Evolutionary conservation across 2,113 vertebrate genomes (phyloP).

Genomic region (Pandion haliaetus): DNA sequence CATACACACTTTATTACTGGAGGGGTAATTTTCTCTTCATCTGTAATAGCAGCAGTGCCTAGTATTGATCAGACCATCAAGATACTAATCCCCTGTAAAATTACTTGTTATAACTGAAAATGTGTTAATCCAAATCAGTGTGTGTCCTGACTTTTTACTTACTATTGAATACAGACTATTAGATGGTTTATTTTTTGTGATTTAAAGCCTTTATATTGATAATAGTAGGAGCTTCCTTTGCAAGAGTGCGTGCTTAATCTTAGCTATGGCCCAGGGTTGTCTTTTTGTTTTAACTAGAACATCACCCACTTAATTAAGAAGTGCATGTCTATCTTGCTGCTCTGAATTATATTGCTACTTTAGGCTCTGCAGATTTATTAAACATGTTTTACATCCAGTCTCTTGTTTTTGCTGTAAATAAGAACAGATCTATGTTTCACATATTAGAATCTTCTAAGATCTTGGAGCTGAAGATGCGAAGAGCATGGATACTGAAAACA

Average conservation of each 20-base stretch:
- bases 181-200: constrained; percentile 84
- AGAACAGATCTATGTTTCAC: constrained; percentile 60
- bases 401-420: constrained; percentile 81
- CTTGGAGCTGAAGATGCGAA: constrained; percentile 1
- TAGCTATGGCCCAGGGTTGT: constrained; percentile 68
- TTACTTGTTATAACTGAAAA: constrained; percentile 91
- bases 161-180: constrained; percentile 77
- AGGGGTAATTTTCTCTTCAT: constrained; percentile 96
- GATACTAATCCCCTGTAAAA: constrained; percentile 96
- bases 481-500: constrained; percentile 1
- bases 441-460: constrained; percentile 23
- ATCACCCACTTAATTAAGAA: constrained; percentile 93
- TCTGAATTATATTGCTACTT: constrained; percentile 77
- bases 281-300: constrained; percentile 82
- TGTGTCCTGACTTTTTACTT: constrained; percentile 74
- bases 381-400: constrained; percentile 73
- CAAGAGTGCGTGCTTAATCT: constrained; percentile 71
- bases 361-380: constrained; percentile 73
- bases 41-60: constrained; percentile 90
- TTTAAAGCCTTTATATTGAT: constrained; percentile 81
- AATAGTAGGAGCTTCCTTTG: constrained; percentile 73
- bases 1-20: constrained; percentile 93
- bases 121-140: constrained; percentile 84
- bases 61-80: constrained; percentile 98
- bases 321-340: constrained; percentile 77